These are phyloP conservation scores for Operophtera brumata DNA, from an alignment of 2,888 invertebrate genomes.

Conservation along the genomic window DNA sequence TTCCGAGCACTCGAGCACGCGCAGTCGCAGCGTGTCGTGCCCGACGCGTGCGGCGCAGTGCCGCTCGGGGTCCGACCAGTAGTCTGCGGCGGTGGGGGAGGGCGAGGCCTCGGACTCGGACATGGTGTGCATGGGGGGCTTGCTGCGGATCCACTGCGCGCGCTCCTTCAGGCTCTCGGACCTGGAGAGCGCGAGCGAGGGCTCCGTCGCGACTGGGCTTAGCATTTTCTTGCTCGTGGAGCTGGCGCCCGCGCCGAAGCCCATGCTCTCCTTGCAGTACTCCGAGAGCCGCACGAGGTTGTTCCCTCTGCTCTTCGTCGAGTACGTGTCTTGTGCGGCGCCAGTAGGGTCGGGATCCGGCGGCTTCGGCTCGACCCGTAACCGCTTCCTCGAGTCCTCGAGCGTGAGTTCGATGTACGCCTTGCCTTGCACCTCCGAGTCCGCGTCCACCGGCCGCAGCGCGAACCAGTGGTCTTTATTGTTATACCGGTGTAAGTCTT, in stretches of 20 bases:
- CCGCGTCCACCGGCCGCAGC: constrained; percentile 90
- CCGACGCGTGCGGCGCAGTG: constrained; percentile 72
- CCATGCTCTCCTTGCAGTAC: constrained; percentile 74
- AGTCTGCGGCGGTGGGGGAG: constrained; percentile 74
- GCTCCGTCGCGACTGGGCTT: constrained; percentile 66
- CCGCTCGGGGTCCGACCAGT: constrained; percentile 76
- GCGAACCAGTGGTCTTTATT: constrained; percentile 97
- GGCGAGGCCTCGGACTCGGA: constrained; percentile 64
- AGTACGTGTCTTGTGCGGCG: constrained; percentile 56
- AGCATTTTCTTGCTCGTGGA: constrained; percentile 72
- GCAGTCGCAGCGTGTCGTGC: constrained; percentile 78
- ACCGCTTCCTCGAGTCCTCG: constrained; percentile 79
- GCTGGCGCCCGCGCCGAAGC: constrained; percentile 75
- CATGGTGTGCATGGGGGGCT: constrained; percentile 73
- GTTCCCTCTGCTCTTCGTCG: constrained; percentile 63
- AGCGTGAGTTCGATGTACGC: constrained; percentile 90
- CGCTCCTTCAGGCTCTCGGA: constrained; percentile 76
- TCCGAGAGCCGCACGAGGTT: constrained; percentile 71
- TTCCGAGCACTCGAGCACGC: constrained; percentile 92
- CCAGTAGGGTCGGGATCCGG: constrained; percentile 65
- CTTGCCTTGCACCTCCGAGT: constrained; percentile 95
- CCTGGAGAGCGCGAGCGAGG: constrained; percentile 66
- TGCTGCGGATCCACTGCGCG: constrained; percentile 67
- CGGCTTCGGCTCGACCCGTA: constrained; percentile 77
- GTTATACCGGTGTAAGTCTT: constrained; percentile 92